phyloP scores from a whole-genome alignment of 64 coral and sea anemone species.

The Montipora cactus region DNA sequence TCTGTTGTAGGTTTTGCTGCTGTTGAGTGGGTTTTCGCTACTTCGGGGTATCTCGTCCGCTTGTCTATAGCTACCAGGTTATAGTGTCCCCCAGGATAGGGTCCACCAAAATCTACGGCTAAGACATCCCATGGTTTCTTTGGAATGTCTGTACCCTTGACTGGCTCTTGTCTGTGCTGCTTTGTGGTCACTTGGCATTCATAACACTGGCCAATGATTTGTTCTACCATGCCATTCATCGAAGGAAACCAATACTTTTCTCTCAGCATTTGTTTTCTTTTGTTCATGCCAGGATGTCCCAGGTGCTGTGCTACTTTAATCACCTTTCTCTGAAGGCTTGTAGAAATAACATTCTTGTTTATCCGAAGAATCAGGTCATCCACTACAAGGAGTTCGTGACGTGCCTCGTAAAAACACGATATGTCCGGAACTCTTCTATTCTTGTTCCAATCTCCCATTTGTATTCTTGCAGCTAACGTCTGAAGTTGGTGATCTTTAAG shows the following conservation, averaged over 20 bases:
- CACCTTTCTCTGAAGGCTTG: conserved; percentile 46
- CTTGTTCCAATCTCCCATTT: conserved; percentile 10
- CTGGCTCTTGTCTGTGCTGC: conserved; percentile 11
- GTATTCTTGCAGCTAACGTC: conserved; percentile 25
- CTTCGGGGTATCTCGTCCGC: conserved; percentile 15
- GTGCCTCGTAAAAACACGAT: neutral
- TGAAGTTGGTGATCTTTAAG: conserved; percentile 13
- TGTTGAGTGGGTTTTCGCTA: no score
- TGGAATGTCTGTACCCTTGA: conserved; percentile 24
- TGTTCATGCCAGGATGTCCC: conserved; percentile 38
- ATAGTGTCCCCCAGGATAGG: conserved; percentile 53
- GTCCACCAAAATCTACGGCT: conserved; percentile 38
- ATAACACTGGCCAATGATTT: neutral
- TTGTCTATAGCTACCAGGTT: conserved; percentile 38
- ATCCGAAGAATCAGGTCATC: neutral
- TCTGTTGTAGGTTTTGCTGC: no score
- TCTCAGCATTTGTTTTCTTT: conserved; percentile 65
- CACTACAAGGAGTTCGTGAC: neutral
- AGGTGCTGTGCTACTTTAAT: conserved; percentile 31
- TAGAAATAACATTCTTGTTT: conserved; percentile 3
- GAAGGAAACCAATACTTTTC: conserved; percentile 47
- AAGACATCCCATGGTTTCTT: conserved; percentile 39
- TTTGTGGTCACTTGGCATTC: conserved; percentile 30
- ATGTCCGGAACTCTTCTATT: conserved; percentile 28
- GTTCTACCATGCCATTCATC: conserved; percentile 30